These are phyloP conservation scores for Hydrophis major DNA, from an alignment of 2,797 vertebrate species.

Conservation along the genomic window DNA sequence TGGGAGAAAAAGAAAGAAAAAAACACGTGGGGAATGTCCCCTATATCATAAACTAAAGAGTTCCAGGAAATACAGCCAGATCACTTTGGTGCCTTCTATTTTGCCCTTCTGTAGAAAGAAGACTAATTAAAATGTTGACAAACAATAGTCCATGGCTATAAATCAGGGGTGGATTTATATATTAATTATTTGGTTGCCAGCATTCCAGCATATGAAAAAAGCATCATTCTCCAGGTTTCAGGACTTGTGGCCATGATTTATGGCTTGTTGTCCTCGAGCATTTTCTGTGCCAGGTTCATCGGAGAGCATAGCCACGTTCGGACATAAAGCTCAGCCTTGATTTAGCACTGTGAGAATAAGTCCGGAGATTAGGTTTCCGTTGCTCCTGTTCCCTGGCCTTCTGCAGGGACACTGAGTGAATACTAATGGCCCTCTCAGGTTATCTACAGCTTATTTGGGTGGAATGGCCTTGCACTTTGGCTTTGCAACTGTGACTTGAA, in stretches of 20 bases:
- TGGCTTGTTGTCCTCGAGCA: conserved; percentile 12
- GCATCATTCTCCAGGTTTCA: not conserved
- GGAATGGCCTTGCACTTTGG: too few relatives aligned
- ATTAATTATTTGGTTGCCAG: not conserved
- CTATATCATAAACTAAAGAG: not conserved
- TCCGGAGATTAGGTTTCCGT: not conserved
- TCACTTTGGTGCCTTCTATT: not conserved
- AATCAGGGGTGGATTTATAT: not conserved
- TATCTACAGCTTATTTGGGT: not conserved
- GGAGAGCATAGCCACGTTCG: not conserved
- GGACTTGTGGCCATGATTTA: conserved; percentile 29
- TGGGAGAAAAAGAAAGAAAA: not conserved
- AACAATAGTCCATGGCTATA: not conserved
- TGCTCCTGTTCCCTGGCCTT: not conserved
- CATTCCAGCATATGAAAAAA: not conserved
- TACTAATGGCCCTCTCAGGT: not conserved
- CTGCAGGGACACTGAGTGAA: not conserved
- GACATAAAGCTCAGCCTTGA: not conserved
- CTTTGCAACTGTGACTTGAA: not conserved
- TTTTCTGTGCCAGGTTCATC: conserved; percentile 55
- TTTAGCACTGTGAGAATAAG: not conserved
- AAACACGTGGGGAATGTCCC: not conserved
- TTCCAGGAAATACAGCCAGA: not conserved
- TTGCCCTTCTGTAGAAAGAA: not conserved
- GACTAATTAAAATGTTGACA: not conserved